A percentile compares a stretch with the other conserved stretches of the same genome.
phyloP scores from a whole-genome alignment of 2,888 invertebrate species.

The Caenorhabditis wallacei region DNA sequence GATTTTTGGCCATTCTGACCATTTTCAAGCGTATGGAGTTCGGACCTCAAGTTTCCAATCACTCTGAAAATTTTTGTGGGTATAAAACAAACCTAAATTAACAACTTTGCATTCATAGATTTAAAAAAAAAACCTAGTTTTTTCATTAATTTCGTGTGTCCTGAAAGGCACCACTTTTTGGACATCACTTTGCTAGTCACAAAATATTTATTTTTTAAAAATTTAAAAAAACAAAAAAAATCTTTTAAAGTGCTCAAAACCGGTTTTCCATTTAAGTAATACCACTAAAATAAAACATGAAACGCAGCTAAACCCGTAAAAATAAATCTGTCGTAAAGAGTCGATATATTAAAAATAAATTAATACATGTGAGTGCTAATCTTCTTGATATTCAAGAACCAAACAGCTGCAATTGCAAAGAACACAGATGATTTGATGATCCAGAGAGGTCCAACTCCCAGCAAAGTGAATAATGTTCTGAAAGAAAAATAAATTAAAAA shows the following conservation, averaged over 20 bases:
- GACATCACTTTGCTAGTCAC: too few species aligned
- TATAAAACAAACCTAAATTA: too few species aligned
- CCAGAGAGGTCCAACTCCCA: slow-evolving; percentile 57
- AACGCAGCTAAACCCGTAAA: slow-evolving; percentile 40
- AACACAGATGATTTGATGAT: slow-evolving; percentile 53
- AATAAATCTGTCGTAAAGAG: slow-evolving; percentile 14
- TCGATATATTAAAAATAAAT: slow-evolving; percentile 13
- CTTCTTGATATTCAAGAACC: slow-evolving; percentile 52
- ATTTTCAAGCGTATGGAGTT: too few species aligned
- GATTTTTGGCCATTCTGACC: too few species aligned
- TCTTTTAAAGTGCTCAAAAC: slow-evolving; percentile 1
- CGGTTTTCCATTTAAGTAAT: slow-evolving; percentile 8
- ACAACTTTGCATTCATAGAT: too few species aligned
- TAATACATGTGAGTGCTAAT: slow-evolving; percentile 47
- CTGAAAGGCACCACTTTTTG: too few species aligned
- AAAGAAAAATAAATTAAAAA: neutral
- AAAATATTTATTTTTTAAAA: too few species aligned
- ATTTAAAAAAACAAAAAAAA: neutral
- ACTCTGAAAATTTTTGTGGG: too few species aligned
- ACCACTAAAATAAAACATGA: slow-evolving; percentile 5
- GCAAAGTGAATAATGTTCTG: slow-evolving; percentile 53
- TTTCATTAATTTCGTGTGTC: too few species aligned
- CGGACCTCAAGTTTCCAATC: too few species aligned
- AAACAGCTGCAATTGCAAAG: slow-evolving; percentile 47
- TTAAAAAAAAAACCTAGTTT: too few species aligned